Evolutionary conservation across 2,888 invertebrate species (phyloP), one percentile per base, ranked within the genome.

Genomic region (Nineta flava): DNA sequence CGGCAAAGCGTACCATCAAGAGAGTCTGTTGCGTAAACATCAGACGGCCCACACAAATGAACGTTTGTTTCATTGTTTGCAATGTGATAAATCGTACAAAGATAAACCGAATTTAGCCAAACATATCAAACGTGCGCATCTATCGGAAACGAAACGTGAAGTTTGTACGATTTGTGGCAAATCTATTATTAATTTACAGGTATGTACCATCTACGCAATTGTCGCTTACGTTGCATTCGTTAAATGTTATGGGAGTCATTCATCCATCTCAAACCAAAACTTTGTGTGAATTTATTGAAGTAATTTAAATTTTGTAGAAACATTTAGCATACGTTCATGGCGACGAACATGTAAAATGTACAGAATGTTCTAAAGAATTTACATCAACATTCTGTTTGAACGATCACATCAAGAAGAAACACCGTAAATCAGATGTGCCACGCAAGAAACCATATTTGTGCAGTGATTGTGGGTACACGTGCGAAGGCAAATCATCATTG

Each of bases 51-150:
- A 43, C 12, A 16, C 17, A n/a, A 21, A 43, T 19, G 15, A 17
- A 19, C 17, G 43, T 3, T n/a, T 43, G 21, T 43, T 19, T 21
- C 43, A 17, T 43, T 43, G 43, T n/a, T 19, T 21, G 17, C n/a
- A 19, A 43, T 43, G 43, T n/a, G 43, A 43, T 43, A 43, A 43
- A 43, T 17, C 17, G n/a, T 43, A 16, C 19, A 43, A 43, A 38
- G 38, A 38, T 38, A 38, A 38, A 38, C 15, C n/a, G 5, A 15
- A n/a, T n/a, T 38, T 38, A 9, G 17, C n/a, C 6, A 19, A n/a
- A 43, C 43, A 43, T 43, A n/a, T 19, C 2, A 43, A 21, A 21
- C 21, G 21, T 2, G 13, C 19, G 2, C 43, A 43, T 43, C 10
- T 17, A n/a, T 13, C n/a, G 5, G 21, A 17, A 21, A 17, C 17